Evolutionary conservation across 1,140 invertebrate species (phyloP), one percentile per base, ranked within the genome.

Genomic region (Eueides isabella): DNA sequence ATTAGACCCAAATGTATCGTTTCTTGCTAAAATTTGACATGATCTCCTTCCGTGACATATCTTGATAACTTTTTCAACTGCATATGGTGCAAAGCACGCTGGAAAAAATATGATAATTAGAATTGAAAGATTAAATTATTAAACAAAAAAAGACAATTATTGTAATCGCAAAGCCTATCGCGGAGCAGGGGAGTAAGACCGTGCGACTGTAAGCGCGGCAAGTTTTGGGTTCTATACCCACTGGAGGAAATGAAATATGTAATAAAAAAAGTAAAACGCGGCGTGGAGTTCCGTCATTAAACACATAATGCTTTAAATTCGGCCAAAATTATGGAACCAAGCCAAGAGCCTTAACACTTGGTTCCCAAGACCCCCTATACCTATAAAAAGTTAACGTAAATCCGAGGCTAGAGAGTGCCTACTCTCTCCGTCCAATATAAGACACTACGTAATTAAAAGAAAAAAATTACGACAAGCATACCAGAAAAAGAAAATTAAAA

Each of bases 31-130:
- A 62, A 99, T 92, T 48, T 96, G 95, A 92, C 98, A 98, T 31
- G 95, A 94, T 62, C 97, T 94, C 86, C 97, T 96, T 9, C 98
- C 98, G 86, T 98, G 98, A 88, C 98, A 98, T 71, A 97, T 95
- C 87, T 97, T 95, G 95, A 98, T 98, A 55, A 98, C 97, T 29
- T 96, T 97, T 88, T 98, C 97, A 29, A 97, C 96, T 11, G 97
- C 96, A 84, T 97, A 96, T 71, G 96, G 96, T 31, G 97, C 96
- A 77, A 96, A 94, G 87, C 98, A 98, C 30, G 96, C 98, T 98
- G 48, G 19, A 55, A 55, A 26, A 55, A 4, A 23, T 12, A 55
- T 26, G 2, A 11, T 3, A 55, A 55, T 55, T 55, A 55, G 23
- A 7, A 44, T 19, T 16, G 14, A 38, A 2, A 16, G 5, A 9